Evolutionary conservation across 2,797 vertebrate species (phyloP).

Genomic region (Phaenicophaeus curvirostris): DNA sequence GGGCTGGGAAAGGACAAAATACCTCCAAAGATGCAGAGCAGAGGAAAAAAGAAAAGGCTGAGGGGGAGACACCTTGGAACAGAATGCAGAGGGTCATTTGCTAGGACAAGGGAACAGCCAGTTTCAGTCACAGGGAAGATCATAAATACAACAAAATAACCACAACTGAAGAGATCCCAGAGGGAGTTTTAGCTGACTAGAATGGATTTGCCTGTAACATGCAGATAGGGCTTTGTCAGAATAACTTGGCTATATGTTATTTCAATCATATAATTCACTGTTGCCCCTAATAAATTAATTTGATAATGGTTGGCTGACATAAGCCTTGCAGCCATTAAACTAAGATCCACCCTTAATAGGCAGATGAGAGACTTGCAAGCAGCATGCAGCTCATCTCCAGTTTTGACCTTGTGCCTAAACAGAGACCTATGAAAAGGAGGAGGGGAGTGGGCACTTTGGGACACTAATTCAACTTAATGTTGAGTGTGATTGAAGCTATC

Average conservation of each 20-base stretch:
- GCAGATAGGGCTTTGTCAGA: not conserved
- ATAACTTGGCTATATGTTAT: not conserved
- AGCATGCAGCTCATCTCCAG: not conserved
- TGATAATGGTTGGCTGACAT: conserved; percentile 30
- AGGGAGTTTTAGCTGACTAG: not conserved
- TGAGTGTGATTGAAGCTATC: conserved; percentile 17
- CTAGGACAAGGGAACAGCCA: not conserved
- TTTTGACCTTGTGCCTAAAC: conserved; percentile 54
- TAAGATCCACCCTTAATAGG: conserved; percentile 16
- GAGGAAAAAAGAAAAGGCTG: not conserved
- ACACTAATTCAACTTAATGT: conserved; percentile 40
- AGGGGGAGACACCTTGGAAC: not conserved
- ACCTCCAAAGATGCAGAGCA: not conserved
- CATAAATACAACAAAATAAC: not conserved
- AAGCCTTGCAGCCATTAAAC: conserved; percentile 42
- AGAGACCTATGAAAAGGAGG: not conserved
- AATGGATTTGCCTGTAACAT: not conserved
- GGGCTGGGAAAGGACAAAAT: not conserved
- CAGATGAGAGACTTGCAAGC: not conserved
- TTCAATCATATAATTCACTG: not conserved
- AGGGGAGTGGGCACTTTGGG: not conserved
- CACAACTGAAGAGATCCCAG: not conserved
- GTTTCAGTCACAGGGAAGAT: not conserved
- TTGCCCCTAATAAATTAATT: conserved; percentile 34
- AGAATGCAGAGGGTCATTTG: not conserved